phyloP scores from a whole-genome alignment of 64 coral and sea anemone genomes.

The Porites lutea region DNA sequence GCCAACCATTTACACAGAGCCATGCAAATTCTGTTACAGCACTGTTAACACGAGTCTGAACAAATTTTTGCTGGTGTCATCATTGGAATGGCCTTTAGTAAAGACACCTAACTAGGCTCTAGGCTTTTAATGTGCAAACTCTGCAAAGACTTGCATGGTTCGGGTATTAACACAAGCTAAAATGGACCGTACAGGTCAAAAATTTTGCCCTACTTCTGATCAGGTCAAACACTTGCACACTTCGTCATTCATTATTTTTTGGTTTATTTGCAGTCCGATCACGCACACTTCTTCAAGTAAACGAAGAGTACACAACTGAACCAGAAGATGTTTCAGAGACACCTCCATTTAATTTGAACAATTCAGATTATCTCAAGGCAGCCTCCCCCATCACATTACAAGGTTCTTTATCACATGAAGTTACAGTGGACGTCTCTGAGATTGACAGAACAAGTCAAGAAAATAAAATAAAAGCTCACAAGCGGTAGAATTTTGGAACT shows the following conservation, averaged over 20 bases:
- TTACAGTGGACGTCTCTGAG: slow-evolving; percentile 23
- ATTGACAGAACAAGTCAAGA: slow-evolving; percentile 12
- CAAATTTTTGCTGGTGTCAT: too few relatives aligned
- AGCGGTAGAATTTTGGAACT: not conserved
- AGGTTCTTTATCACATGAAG: not conserved
- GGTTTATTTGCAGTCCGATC: slow-evolving; percentile 62
- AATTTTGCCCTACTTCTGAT: too few relatives aligned
- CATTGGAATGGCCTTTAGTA: too few relatives aligned
- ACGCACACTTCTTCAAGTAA: slow-evolving; percentile 71
- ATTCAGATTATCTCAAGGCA: slow-evolving; percentile 47
- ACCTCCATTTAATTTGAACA: slow-evolving; percentile 33
- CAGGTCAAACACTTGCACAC: too few relatives aligned
- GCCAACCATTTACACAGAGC: too few relatives aligned
- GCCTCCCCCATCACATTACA: not conserved
- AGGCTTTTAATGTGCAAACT: too few relatives aligned
- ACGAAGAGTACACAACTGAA: slow-evolving; percentile 53
- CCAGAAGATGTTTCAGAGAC: slow-evolving; percentile 21
- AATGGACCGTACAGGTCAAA: too few relatives aligned
- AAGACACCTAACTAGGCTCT: too few relatives aligned
- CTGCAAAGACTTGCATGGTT: too few relatives aligned
- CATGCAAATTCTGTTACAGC: too few relatives aligned
- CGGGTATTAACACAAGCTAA: too few relatives aligned
- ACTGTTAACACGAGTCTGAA: too few relatives aligned
- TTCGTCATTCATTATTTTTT: not conserved
- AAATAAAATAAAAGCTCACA: slow-evolving; percentile 17